Base-by-base conservation (phyloP, 2,797 vertebrate genomes). In the Saxicola maurus region DNA sequence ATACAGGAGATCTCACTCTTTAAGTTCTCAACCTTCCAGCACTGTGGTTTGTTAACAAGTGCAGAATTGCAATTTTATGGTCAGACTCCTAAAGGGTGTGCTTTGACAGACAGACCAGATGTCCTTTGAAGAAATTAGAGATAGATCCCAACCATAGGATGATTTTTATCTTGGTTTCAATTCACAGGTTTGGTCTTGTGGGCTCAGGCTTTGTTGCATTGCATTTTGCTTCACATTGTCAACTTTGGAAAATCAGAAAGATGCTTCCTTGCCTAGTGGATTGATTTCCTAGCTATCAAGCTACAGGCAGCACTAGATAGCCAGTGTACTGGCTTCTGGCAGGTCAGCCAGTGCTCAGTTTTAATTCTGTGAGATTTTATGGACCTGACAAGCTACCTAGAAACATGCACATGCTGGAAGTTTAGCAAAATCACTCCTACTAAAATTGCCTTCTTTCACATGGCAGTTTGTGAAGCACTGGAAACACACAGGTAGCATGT, bases 361-460 rank as follows among this genome's bases (percentile, higher is more conserved):
- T 89, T 83, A 87, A 69, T 89, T 92, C 68, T 73, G 48, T 69
- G 76, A 76, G 66, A 49, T 86, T 89, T 86, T 91, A 76, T 67
- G 67, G 52, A 81, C 49, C 76, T 91, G 79, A 92, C 55, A 89
- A 90, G 49, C 66, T 91, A 75, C 79, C 38, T 69, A 87, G 69
- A 86, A 84, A 78, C 38, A 69, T 49, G 56, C 66, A 90, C 66
- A 87, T 53, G 28, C 62, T 87, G 60, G 40, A 94, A 64, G 56
- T 87, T 91, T 75, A 89, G 73, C 73, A 69, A 94, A 93, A 79
- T 93, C 82, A 83, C 3, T 28, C 82, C 90, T 94, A 69, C 72
- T 91, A 83, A 92, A 91, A 85, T 89, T 86, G 55, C 52, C 62
- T 69, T 86, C 45, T 93, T 85, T 92, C 86, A 93, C 46, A 72